Evolutionary conservation across 2,797 vertebrate species (phyloP), one percentile per base, ranked within the genome.

Genomic region (Alectoris magna): DNA sequence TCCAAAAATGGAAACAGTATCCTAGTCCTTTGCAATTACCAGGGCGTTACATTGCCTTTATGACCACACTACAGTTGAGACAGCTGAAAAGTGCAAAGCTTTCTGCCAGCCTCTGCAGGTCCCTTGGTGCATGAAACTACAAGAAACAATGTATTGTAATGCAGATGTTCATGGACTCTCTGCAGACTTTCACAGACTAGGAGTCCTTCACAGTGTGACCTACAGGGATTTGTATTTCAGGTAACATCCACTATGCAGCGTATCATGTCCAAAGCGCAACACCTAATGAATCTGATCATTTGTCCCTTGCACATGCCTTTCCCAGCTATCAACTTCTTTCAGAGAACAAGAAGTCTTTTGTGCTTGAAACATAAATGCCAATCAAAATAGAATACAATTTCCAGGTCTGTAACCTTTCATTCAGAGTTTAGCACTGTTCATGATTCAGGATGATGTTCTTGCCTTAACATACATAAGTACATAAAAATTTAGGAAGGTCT

Each of bases 111-210:
- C 87, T 87, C 93, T 69, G 76, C 87, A 90, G 71, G 86, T 95
- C 95, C 91, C 91, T 72, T 48, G 92, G 90, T 91, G 86, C 81
- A 87, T 81, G 85, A 95, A 97, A 93, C 66, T 86, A 97, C 95
- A 97, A 89, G 96, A 95, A 96, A 96, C 94, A 95, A 91, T 74
- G 90, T 69, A 97, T 95, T 97, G 93, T 97, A 93, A 97, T 97
- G 96, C 95, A 97, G 96, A 97, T 97, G 90, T 94, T 96, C 93
- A 95, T 74, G 89, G 94, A 95, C 91, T 97, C 96, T 92, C 95
- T 73, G 84, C 38, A 94, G 96, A 95, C 95, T 95, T 93, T 87
- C 93, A 91, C 64, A 88, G 84, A 90, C 63, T 94, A 88, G 56
- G 77, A 97, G 95, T 93, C 95, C 96, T 97, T 97, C 95, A 96